phyloP scores from a whole-genome alignment of 2,113 vertebrate species.

The Colinus virginianus region DNA sequence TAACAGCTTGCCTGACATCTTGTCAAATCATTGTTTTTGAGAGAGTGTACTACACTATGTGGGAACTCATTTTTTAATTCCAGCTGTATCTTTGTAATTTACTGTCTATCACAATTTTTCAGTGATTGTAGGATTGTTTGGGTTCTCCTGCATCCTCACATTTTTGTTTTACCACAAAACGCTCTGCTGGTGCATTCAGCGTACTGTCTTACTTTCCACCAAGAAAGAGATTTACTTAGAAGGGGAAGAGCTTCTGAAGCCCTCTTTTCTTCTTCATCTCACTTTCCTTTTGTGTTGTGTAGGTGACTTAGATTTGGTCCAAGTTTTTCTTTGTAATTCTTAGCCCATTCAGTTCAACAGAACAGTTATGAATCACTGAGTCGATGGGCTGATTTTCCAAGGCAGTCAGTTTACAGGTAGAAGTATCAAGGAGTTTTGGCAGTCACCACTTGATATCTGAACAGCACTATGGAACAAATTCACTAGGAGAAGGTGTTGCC shows the following conservation, averaged over 20 bases:
- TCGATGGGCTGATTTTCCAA: background rate
- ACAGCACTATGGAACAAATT: rapidly evolving
- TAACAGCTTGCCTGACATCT: background rate
- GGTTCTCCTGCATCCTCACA: background rate
- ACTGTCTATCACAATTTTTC: background rate
- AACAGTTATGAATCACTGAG: background rate
- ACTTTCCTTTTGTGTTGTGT: background rate
- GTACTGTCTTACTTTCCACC: background rate
- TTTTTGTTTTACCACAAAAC: background rate
- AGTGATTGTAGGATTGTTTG: background rate
- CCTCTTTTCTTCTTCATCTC: background rate
- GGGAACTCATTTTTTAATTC: background rate
- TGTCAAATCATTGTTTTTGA: background rate
- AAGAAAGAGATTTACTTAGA: background rate
- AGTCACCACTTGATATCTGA: background rate
- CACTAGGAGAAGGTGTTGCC: background rate
- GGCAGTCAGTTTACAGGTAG: background rate
- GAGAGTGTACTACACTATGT: background rate
- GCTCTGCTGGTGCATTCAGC: background rate
- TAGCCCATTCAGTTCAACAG: background rate
- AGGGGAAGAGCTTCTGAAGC: background rate
- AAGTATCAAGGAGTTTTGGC: background rate
- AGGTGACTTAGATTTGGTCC: background rate
- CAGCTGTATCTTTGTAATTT: background rate
- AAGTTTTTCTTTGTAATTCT: background rate